Base-by-base conservation (phyloP, 2,888 invertebrate species). In the Lochmaea capreae region DNA sequence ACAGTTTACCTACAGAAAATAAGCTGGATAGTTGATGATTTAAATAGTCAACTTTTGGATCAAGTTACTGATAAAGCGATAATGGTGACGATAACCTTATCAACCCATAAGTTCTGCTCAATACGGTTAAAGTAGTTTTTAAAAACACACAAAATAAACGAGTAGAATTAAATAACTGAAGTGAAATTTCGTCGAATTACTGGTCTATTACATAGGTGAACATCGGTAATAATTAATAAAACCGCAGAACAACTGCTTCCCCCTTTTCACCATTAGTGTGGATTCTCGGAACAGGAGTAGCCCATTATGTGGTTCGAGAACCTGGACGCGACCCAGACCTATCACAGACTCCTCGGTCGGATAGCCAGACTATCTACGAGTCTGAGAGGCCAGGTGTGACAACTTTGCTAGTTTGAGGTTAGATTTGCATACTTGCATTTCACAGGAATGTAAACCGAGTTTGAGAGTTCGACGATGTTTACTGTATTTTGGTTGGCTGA, bases 391-490 rank as follows among this genome's bases (percentile, higher is more conserved):
- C 62, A 63, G 62, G 62, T 63, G 62, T 16, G 62, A 63, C 62
- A 43, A 43, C 42, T 63, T 63, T 43, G 62, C 43, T 42, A 63
- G 18, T 63, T 63, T 63, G 62, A 18, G 62, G 62, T 63, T 63
- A 18, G 42, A 63, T 63, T 63, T 42, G 16, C 62, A 63, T 63
- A 63, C 62, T 43, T 63, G 62, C 43, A 63, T 63, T 42, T 63
- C 18, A 18, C 14, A 12, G 16, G 12, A 18, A 43, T 63, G 62
- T 42, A 43, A 16, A 63, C 43, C 46, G 16, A 42, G 39, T 39
- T 33, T 16, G 33, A 14, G 61, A 39, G n/a, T 33, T 8, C 26
- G 39, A 14, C n/a, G 12, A 14, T 33, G 39, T 39, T 61, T 61
- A n/a, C 14, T 16, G 39, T 39, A 61, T 39, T 39, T 59, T 61